Evolutionary conservation across 2,888 invertebrate genomes (phyloP), one percentile per base, ranked within the genome.

Genomic region (Pasiphila rectangulata): DNA sequence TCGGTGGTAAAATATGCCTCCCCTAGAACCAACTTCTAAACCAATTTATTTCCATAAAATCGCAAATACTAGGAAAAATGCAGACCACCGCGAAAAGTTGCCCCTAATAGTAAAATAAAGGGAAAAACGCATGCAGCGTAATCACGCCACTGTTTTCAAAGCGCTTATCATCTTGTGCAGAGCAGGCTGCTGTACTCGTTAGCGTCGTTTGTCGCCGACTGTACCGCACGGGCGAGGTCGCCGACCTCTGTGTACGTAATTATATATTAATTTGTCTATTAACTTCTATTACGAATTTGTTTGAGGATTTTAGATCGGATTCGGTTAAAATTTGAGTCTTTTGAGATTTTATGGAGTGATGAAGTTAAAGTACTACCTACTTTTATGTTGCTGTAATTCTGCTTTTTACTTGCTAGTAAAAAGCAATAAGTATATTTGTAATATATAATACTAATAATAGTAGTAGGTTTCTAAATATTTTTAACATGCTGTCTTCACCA

Each of bases 261-360:
- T 57, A 54, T 53, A 52, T 53, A 57, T 54, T 57, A 55, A 57
- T 57, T 55, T 50, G 47, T 38, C 48, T 50, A 48, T 54, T 52
- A 51, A 30, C 45, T 54, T 29, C 21, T 45, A 39, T 44, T 47
- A 51, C 54, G 38, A 34, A 17, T 39, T 25, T 34, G 38, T 40
- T 46, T 37, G 43, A 38, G 36, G 15, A 45, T 50, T 38, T 34
- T 3, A 42, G 29, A 36, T 25, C 25, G 34, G 21, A 40, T 36
- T 20, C 12, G 9, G 36, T 27, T 41, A n/a, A 10, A 24, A 27
- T 32, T 32, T n/a, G n/a, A n/a, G n/a, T n/a, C n/a, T n/a, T n/a
- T n/a, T n/a, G n/a, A n/a, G n/a, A n/a, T n/a, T n/a, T n/a, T n/a
- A n/a, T n/a, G n/a, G 9, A 19, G 32, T 17, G 4, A 6, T 21